Percentiles rank a stretch among this genome's conserved stretches.
These are phyloP conservation scores for Stomorhina lunata DNA, from an alignment of 2,888 invertebrate species.

Conservation along the genomic window DNA sequence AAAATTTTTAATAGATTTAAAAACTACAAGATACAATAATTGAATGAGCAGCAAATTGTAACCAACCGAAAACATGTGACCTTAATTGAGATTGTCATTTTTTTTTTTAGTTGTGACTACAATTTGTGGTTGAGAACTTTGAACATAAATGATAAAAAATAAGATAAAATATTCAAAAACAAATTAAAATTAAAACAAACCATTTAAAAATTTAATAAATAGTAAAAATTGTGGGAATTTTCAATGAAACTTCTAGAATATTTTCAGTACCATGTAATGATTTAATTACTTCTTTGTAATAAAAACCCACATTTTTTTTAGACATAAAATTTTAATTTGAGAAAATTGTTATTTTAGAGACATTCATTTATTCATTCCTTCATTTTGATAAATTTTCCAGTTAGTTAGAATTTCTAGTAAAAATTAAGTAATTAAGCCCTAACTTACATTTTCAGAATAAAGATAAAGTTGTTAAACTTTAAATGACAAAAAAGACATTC, in stretches of 20 bases:
- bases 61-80: conserved; percentile 22
- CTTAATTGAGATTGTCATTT: conserved; percentile 59
- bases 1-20: conserved; percentile 7
- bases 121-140: conserved; percentile 29
- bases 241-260: not conserved
- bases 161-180: too few species aligned
- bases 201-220: conserved; percentile 11
- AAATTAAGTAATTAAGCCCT: conserved; percentile 51
- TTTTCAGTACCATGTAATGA: conserved; percentile 34
- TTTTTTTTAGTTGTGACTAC: not conserved
- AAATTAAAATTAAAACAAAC: too few species aligned
- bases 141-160: not conserved
- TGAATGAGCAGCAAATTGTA: not conserved
- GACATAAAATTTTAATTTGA: not conserved
- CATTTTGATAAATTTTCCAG: not conserved
- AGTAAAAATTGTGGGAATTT: conserved; percentile 20
- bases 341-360: not conserved
- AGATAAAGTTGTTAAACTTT: conserved; percentile 33
- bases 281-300: conserved; percentile 57
- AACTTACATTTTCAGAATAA: not conserved
- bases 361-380: too few species aligned
- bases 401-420: not conserved
- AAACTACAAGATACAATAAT: not conserved
- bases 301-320: conserved; percentile 3
- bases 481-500: not conserved